Conservation (phyloP, 1,140 invertebrate species). For the honey bee (Apis mellifera) region Amel_HAv3.1 CM009932.2:10561001-10561500, state of each 20-base stretch:
- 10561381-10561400: conserved; percentile 28
- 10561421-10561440: neutral
- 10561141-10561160: neutral
- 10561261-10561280: conserved; percentile 62
- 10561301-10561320: conserved; percentile 78
- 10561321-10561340: conserved; percentile 62
- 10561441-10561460: neutral
- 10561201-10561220: accelerated
- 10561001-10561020: conserved; percentile 5
- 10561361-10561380: conserved; percentile 67
- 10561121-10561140: neutral
- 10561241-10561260: conserved; percentile 41
- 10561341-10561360: conserved; percentile 74
- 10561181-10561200: neutral
- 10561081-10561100: conserved; percentile 56
- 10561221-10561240: neutral
- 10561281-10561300: conserved; percentile 73
- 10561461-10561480: conserved; percentile 63
- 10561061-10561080: conserved; percentile 57
- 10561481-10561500: conserved; percentile 74
- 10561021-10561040: neutral
- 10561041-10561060: neutral
- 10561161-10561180: conserved; percentile 14
- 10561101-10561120: conserved; percentile 28
- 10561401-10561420: neutral